Evolutionary conservation across 2,888 invertebrate genomes (phyloP).

Genomic region (Notodonta dromedarius): DNA sequence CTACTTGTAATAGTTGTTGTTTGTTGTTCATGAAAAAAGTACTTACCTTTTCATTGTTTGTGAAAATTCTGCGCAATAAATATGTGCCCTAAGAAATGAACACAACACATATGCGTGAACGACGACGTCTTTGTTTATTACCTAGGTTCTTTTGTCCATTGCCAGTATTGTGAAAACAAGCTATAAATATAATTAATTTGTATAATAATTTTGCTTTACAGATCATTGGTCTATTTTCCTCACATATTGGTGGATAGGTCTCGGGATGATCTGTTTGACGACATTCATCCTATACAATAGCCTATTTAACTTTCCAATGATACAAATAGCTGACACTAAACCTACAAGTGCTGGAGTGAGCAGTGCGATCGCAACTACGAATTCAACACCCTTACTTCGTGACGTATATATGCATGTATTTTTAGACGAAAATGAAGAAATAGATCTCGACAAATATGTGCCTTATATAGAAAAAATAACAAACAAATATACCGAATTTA

Average conservation of each 20-base stretch:
- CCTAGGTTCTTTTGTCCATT: too few species aligned
- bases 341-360: constrained; percentile 31
- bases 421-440: constrained; percentile 46
- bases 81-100: too few species aligned
- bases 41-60: too few species aligned
- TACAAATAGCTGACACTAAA: constrained; percentile 46
- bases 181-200: constrained; percentile 13
- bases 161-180: too few species aligned
- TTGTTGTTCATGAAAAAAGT: too few species aligned
- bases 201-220: constrained; percentile 41
- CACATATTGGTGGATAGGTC: constrained; percentile 69
- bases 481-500: constrained; percentile 56
- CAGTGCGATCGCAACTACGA: constrained; percentile 16
- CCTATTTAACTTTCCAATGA: constrained; percentile 54
- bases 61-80: too few species aligned
- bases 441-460: constrained; percentile 55
- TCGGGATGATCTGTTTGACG: constrained; percentile 67
- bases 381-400: constrained; percentile 23
- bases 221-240: constrained; percentile 69
- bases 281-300: constrained; percentile 70
- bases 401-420: constrained; percentile 69
- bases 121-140: too few species aligned
- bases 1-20: too few species aligned
- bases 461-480: constrained; percentile 61
- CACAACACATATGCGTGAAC: too few species aligned